phyloP scores from a whole-genome alignment of 2,113 vertebrate species.

The Calyptomena viridis region DNA sequence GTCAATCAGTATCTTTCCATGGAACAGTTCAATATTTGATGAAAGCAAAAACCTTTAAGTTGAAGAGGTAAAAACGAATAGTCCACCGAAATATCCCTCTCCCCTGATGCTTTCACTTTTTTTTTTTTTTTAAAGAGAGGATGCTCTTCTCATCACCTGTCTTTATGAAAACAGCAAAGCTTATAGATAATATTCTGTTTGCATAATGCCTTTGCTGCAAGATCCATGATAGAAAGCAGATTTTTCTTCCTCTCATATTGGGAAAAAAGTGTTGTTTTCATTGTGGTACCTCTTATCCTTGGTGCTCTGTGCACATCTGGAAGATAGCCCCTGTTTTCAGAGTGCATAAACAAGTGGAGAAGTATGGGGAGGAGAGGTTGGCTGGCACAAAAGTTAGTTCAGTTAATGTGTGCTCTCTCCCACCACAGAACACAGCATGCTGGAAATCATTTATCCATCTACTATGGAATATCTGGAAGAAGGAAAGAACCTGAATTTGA shows the following conservation, averaged over 20 bases:
- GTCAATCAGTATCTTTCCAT: neutral
- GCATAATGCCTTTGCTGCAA: neutral
- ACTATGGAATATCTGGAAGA: neutral
- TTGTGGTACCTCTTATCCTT: neutral
- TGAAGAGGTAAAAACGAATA: neutral
- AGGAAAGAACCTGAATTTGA: neutral
- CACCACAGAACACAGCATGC: neutral
- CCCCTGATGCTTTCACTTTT: neutral
- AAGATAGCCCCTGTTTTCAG: neutral
- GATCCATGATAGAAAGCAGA: neutral
- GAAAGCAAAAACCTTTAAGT: neutral
- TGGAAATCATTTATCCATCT: neutral
- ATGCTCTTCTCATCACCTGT: neutral
- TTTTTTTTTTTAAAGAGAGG: neutral
- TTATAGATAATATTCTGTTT: neutral
- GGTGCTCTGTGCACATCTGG: neutral
- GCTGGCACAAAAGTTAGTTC: neutral
- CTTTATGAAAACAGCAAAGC: neutral
- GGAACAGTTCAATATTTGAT: neutral
- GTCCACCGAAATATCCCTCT: neutral
- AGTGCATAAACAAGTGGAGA: neutral
- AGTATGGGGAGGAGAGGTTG: neutral
- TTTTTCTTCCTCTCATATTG: neutral
- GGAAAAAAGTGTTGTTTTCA: neutral
- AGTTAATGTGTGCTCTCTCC: neutral